These are phyloP conservation scores for Bilobella aurantiaca DNA, from an alignment of 1,140 invertebrate genomes.

Conservation along the genomic window DNA sequence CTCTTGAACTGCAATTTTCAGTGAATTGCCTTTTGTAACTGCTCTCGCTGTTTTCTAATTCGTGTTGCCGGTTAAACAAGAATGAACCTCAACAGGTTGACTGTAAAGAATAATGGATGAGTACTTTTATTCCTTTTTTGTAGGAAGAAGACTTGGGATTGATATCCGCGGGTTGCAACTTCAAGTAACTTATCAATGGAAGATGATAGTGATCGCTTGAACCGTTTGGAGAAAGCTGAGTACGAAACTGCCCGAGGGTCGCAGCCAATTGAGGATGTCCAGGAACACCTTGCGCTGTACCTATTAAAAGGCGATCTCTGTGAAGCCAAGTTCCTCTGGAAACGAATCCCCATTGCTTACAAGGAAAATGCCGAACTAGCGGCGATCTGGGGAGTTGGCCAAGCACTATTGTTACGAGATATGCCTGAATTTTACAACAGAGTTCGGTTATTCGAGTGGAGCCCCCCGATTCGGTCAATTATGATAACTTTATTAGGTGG, in stretches of 20 bases:
- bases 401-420: conserved; percentile 73
- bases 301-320: conserved; percentile 40
- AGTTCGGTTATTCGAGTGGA: conserved; percentile 53
- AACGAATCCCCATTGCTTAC: conserved; percentile 62
- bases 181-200: not conserved
- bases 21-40: no score
- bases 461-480: conserved; percentile 58
- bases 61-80: no score
- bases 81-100: no score
- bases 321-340: conserved; percentile 84
- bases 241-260: conserved; percentile 6
- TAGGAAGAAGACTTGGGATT: not conserved
- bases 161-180: not conserved
- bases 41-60: no score
- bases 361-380: conserved; percentile 61
- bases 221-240: conserved; percentile 25
- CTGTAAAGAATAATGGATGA: no score
- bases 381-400: conserved; percentile 68
- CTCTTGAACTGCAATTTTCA: no score
- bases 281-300: conserved; percentile 25
- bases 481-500: conserved; percentile 55
- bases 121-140: not conserved
- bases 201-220: not conserved
- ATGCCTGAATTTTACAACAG: conserved; percentile 62
- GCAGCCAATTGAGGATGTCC: conserved; percentile 18